Conservation (phyloP, 1,140 invertebrate species). For the Danaus melanippus region DNA sequence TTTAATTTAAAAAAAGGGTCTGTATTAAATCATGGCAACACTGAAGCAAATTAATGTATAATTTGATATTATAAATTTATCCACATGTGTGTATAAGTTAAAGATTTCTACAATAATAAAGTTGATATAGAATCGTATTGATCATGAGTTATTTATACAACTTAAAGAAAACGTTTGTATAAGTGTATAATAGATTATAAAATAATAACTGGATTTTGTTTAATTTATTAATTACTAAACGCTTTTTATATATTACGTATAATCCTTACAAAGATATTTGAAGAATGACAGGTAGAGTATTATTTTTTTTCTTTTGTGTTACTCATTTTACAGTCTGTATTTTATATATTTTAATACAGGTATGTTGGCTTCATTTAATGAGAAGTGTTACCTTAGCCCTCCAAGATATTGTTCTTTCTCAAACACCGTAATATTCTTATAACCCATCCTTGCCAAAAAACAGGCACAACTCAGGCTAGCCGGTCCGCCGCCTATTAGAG, state of each 20-base stretch:
- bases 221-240: no score
- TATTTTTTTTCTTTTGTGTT: no score
- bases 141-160: not conserved
- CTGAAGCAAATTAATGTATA: no score
- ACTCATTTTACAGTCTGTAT: no score
- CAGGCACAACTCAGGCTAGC: conserved; percentile 98
- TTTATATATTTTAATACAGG: no score
- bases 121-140: not conserved
- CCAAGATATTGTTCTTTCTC: conserved; percentile 91
- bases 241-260: no score
- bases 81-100: no score
- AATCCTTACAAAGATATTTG: no score
- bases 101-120: not conserved
- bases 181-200: not conserved
- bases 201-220: no score
- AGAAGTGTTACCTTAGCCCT: conserved; percentile 81
- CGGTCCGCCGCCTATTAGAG: conserved; percentile 94
- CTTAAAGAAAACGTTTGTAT: not conserved
- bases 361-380: no score
- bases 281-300: no score
- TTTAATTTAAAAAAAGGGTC: conserved; percentile 4
- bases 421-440: conserved; percentile 92
- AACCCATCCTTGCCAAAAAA: conserved; percentile 93
- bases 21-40: not conserved
- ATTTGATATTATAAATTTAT: no score